These are phyloP conservation scores for Peromyscus maniculatus DNA, from an alignment of 2,113 vertebrate species.

Conservation along the genomic window DNA sequence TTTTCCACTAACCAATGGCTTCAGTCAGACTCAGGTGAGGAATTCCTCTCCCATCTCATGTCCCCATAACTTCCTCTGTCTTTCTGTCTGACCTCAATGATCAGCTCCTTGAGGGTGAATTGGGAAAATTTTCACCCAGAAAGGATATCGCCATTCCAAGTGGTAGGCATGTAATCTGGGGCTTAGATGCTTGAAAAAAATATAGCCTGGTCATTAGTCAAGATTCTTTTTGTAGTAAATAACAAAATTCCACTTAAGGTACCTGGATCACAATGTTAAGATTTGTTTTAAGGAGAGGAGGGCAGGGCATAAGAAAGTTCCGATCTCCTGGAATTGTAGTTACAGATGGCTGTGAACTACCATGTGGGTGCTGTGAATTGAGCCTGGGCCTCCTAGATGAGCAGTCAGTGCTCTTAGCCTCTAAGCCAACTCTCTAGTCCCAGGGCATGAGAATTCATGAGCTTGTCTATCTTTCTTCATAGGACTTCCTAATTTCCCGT, in stretches of 20 bases:
- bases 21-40: not conserved
- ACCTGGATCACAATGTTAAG: not conserved
- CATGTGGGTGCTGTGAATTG: not conserved
- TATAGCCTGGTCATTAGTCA: not conserved
- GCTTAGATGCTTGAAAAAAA: not conserved
- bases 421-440: not conserved
- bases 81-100: not conserved
- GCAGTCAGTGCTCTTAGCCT: not conserved
- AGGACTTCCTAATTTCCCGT: not conserved
- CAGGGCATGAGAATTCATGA: not conserved
- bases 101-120: not conserved
- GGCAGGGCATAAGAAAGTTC: not conserved
- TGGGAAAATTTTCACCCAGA: not conserved
- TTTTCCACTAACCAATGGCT: no score
- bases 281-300: not conserved
- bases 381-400: not conserved
- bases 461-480: not conserved
- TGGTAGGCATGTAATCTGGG: not conserved
- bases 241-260: not conserved
- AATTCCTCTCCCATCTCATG: not conserved
- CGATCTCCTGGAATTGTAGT: not conserved
- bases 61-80: not conserved
- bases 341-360: not conserved
- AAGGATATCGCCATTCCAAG: not conserved
- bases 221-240: not conserved